phyloP scores from a whole-genome alignment of 2,113 vertebrate species.

The Mesitornis unicolor region DNA sequence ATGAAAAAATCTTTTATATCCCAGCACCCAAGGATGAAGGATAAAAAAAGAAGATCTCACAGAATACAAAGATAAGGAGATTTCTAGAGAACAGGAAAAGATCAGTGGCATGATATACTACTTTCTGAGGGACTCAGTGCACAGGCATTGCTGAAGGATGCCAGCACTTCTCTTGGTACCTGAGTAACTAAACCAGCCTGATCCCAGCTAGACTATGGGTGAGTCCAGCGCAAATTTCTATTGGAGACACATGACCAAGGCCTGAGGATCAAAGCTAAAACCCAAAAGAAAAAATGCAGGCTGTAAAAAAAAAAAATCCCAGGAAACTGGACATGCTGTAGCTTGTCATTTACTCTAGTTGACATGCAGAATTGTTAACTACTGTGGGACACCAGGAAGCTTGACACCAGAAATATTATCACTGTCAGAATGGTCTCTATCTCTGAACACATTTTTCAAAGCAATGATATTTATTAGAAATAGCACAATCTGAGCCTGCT shows the following conservation, averaged over 20 bases:
- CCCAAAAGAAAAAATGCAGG: background rate
- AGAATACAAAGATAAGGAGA: background rate
- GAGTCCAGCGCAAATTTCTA: background rate
- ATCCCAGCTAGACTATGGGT: background rate
- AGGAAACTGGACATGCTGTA: background rate
- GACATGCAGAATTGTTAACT: background rate
- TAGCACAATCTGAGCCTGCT: background rate
- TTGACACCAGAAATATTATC: background rate
- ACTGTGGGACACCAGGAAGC: background rate
- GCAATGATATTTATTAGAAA: background rate
- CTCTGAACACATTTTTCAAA: background rate
- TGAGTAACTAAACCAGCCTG: background rate
- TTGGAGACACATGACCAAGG: background rate
- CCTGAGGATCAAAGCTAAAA: background rate
- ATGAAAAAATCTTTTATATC: background rate
- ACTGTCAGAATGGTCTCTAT: background rate
- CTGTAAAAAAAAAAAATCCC: background rate
- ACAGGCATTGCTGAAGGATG: rapidly evolving
- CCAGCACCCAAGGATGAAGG: background rate
- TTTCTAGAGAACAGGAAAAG: background rate
- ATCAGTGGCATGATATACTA: background rate
- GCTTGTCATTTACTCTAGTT: background rate
- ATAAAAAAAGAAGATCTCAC: background rate
- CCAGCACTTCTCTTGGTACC: background rate
- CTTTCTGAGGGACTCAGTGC: background rate